phyloP scores from a whole-genome alignment of 2,113 vertebrate genomes.

The Paramisgurnus dabryanus region DNA sequence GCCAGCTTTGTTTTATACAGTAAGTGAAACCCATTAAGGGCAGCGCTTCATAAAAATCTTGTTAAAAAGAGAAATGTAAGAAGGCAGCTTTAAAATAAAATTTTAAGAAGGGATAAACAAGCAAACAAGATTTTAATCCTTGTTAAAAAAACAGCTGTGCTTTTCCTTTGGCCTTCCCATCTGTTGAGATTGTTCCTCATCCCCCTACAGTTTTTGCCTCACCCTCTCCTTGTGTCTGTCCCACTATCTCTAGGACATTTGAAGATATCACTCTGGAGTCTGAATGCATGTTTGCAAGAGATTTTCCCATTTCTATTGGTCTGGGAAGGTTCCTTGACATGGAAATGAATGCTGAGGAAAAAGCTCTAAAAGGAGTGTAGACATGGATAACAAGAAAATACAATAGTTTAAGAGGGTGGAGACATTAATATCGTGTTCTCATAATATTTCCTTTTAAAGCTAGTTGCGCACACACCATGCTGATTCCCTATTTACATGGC shows the following conservation, averaged over 20 bases:
- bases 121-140: no score
- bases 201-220: constrained; percentile 36
- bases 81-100: constrained; percentile 75
- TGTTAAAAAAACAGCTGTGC: constrained; percentile 78
- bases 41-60: constrained; percentile 78
- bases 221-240: constrained; percentile 56
- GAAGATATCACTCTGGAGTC: constrained; percentile 41
- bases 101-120: constrained; percentile 31
- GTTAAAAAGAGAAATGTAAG: constrained; percentile 78
- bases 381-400: no score
- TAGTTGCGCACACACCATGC: no score
- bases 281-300: no score
- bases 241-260: constrained; percentile 70
- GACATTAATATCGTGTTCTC: no score
- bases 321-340: no score
- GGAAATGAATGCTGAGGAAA: no score
- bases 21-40: constrained; percentile 79
- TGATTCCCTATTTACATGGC: no score
- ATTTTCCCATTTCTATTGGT: no score
- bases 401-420: no score
- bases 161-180: constrained; percentile 89
- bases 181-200: constrained; percentile 78
- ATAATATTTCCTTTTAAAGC: no score
- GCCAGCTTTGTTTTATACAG: constrained; percentile 76
- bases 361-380: no score